phyloP scores from a whole-genome alignment of 2,113 vertebrate genomes.

The Zapornia atra region DNA sequence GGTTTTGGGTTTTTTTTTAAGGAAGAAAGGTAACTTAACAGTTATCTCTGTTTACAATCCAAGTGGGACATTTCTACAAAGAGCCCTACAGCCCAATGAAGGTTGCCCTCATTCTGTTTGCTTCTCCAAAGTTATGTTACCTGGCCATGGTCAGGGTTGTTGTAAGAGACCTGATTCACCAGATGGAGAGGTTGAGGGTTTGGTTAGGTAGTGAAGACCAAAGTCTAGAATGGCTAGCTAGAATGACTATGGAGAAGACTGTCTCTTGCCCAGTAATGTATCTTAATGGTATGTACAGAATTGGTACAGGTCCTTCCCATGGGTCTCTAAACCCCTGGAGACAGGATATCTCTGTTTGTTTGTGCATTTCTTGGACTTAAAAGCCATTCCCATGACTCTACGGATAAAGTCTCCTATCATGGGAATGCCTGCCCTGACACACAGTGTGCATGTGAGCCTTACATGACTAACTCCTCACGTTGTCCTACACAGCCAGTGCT shows the following conservation, averaged over 20 bases:
- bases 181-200: not conserved
- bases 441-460: not conserved
- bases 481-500: not conserved
- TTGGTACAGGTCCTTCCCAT: not conserved
- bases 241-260: not conserved
- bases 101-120: not conserved
- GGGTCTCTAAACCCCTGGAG: not conserved
- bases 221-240: not conserved
- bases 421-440: not conserved
- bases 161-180: not conserved
- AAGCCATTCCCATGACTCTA: not conserved
- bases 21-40: not conserved
- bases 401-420: not conserved
- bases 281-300: not conserved
- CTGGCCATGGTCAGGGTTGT: not conserved
- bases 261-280: not conserved
- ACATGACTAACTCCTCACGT: not conserved
- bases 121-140: not conserved
- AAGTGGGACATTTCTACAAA: not conserved
- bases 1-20: not conserved
- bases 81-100: not conserved
- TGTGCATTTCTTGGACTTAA: not conserved
- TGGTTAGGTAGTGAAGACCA: not conserved
- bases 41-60: not conserved
- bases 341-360: rapidly evolving